Evolutionary conservation across 2,888 invertebrate species (phyloP), one percentile per base, ranked within the genome.

Genomic region (Amblyteles armatorius): DNA sequence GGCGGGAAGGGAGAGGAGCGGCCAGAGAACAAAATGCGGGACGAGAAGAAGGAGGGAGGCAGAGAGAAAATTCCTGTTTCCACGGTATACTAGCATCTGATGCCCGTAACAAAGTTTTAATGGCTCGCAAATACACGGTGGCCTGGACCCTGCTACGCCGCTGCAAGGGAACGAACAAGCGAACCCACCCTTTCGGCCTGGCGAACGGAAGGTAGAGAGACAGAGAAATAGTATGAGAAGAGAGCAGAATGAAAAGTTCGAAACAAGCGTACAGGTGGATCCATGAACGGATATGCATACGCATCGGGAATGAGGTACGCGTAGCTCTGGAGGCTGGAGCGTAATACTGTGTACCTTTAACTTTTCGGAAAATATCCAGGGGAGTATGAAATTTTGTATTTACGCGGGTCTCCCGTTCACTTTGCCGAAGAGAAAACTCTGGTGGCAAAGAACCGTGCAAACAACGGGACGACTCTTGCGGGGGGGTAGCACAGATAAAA

Each of bases 71-170:
- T 79, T 82, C 71, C 79, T 85, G 79, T 82, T 82, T 76, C 79
- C 65, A 33, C 29, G 63, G 79, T 79, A 76, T 69, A 82, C 72
- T 78, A 78, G 84, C 79, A 79, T 72, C 82, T 79, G 69, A 33
- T 63, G 63, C 29, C 82, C 79, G 85, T 85, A 85, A 85, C 88
- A 89, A 90, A 89, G 88, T 90, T 90, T 90, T 90, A 89, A 89
- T 89, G 89, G 88, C 87, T 87, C 86, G 86, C 86, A 88, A 88
- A 89, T 88, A 88, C 85, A 83, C 82, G 83, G 60, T 80, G 68
- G 73, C 82, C 57, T 68, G 78, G 65, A 16, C 36, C 52, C 44
- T 50, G 63, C 60, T 63, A 36, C 69, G 65, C 36, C 36, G 26
- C 55, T 55, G 79, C 36, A 76, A 76, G 82, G 67, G 79, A 79